Evolutionary conservation across 2,888 invertebrate genomes (phyloP).

Genomic region (Cenopis cana): DNA sequence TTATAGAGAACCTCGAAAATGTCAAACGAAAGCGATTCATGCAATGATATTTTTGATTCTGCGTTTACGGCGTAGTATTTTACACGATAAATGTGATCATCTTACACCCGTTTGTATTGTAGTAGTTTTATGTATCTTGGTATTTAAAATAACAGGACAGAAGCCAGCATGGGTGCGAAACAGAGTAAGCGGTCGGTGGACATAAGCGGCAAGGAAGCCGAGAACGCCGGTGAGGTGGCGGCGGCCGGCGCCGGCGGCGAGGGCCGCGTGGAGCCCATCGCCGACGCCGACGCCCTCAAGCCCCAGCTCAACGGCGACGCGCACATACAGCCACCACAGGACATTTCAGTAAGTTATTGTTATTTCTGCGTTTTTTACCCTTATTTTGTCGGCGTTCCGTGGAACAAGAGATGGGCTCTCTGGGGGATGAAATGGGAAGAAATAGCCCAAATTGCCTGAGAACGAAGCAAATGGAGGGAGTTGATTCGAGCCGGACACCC

Average conservation of each 20-base stretch:
- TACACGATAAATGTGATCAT: conserved; percentile 4
- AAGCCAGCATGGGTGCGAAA: conserved; percentile 91
- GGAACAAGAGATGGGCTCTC: no score
- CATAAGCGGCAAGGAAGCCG: conserved; percentile 90
- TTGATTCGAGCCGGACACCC: no score
- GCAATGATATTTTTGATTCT: conserved; percentile 2
- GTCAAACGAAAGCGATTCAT: conserved; percentile 2
- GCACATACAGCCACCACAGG: conserved; percentile 85
- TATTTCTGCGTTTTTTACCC: background rate
- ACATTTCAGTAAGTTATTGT: conserved; percentile 80
- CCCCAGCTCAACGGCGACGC: conserved; percentile 91
- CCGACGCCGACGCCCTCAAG: conserved; percentile 89
- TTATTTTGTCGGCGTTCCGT: background rate
- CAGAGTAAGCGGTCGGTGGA: conserved; percentile 95
- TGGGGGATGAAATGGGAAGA: no score
- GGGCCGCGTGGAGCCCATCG: conserved; percentile 91
- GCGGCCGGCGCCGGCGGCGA: conserved; percentile 86
- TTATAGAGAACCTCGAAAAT: conserved; percentile 51
- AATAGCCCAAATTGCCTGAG: no score
- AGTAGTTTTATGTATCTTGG: background rate
- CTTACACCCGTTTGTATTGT: background rate
- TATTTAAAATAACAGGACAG: conserved; percentile 53
- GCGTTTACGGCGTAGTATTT: background rate
- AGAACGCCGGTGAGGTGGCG: conserved; percentile 83
- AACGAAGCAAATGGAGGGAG: no score